phyloP scores from a whole-genome alignment of 2,113 vertebrate species.

The Phylloscopus trochiloides region DNA sequence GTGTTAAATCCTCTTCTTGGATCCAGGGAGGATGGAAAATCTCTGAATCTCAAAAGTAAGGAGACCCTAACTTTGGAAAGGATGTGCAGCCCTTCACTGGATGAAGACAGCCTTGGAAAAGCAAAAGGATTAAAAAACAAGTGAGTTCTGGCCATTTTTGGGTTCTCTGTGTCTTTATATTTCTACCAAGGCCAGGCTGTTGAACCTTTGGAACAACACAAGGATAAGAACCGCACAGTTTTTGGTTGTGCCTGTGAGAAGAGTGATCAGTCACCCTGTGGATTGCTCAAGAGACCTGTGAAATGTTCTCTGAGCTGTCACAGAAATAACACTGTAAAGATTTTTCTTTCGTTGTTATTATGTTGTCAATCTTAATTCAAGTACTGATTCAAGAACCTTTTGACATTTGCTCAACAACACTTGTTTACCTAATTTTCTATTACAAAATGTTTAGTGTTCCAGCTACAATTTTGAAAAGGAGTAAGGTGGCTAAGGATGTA shows the following conservation, averaged over 20 bases:
- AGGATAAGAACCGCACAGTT: not conserved
- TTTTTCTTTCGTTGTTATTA: not conserved
- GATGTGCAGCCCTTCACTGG: fast-evolving
- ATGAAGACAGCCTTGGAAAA: not conserved
- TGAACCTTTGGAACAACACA: not conserved
- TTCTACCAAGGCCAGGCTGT: not conserved
- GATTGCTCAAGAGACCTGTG: not conserved
- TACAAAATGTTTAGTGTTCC: not conserved
- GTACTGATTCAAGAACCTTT: not conserved
- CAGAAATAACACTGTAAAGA: not conserved
- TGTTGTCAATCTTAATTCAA: not conserved
- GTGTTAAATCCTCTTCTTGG: not conserved
- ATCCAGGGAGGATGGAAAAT: not conserved
- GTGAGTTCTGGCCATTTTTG: not conserved
- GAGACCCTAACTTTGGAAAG: not conserved
- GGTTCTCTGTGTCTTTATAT: not conserved
- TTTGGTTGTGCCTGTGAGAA: not conserved
- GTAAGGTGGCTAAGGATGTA: not conserved
- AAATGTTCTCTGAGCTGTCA: not conserved
- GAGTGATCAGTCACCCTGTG: too few relatives aligned
- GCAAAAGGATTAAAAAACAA: not conserved
- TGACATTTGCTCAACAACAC: not conserved
- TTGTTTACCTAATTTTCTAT: not conserved
- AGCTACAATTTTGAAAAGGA: not conserved
- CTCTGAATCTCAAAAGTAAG: not conserved